Evolutionary conservation across 2,113 vertebrate genomes (phyloP).

Genomic region (Corydoras sp.): DNA sequence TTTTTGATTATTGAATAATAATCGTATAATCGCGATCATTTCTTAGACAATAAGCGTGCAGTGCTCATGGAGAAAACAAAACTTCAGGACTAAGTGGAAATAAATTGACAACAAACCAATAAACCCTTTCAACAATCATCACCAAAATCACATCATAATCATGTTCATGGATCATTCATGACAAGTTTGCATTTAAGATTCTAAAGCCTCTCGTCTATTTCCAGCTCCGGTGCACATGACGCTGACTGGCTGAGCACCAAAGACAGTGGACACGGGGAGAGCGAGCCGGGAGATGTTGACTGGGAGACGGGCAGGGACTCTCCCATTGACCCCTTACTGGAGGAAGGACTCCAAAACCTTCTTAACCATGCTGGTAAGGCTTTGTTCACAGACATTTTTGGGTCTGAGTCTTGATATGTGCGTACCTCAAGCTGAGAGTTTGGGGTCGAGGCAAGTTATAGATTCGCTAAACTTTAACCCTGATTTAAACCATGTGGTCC

Average conservation of each 20-base stretch:
- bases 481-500: background rate
- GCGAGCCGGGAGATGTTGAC: slow-evolving; percentile 76
- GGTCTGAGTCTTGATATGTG: too few relatives aligned
- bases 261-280: slow-evolving; percentile 78
- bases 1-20: too few relatives aligned
- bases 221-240: slow-evolving; percentile 73
- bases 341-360: slow-evolving; percentile 75
- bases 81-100: too few relatives aligned
- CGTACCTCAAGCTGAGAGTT: too few relatives aligned
- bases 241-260: slow-evolving; percentile 76
- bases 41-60: too few relatives aligned
- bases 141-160: too few relatives aligned
- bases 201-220: background rate
- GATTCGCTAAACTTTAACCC: background rate
- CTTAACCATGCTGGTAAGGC: slow-evolving; percentile 72
- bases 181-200: background rate
- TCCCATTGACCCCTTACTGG: slow-evolving; percentile 74
- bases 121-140: too few relatives aligned
- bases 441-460: too few relatives aligned
- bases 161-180: too few relatives aligned
- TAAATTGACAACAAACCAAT: too few relatives aligned
- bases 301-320: slow-evolving; percentile 75
- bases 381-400: background rate
- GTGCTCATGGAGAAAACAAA: too few relatives aligned
- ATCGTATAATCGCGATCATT: too few relatives aligned